phyloP scores from a whole-genome alignment of 1,140 invertebrate species.

The Drosophila sturtevanti region DNA sequence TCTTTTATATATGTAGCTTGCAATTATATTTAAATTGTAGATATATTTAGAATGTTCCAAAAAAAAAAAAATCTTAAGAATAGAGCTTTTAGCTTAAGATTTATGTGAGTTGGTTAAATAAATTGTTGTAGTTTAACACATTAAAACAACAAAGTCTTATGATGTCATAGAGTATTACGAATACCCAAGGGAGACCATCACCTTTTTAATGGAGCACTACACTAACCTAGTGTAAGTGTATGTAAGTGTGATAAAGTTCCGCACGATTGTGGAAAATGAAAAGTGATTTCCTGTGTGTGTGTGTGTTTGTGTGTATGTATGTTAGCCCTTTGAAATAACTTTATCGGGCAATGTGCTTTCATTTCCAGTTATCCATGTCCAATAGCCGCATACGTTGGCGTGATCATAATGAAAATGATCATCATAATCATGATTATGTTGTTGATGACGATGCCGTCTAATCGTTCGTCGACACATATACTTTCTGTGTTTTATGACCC shows the following conservation, averaged over 20 bases:
- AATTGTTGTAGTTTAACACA: too few species aligned
- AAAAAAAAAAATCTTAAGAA: too few species aligned
- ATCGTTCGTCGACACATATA: slow-evolving; percentile 6
- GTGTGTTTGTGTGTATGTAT: background rate
- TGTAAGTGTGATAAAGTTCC: background rate
- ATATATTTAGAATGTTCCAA: too few species aligned
- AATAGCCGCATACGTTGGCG: slow-evolving; percentile 1
- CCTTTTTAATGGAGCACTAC: slow-evolving; percentile 1
- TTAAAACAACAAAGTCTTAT: too few species aligned
- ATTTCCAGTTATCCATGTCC: slow-evolving; percentile 11
- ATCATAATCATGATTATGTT: slow-evolving; percentile 23
- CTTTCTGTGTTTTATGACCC: slow-evolving; percentile 15
- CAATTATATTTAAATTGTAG: too few species aligned
- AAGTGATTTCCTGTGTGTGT: background rate
- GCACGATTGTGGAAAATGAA: background rate
- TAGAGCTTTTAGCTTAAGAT: too few species aligned
- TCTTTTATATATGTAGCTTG: too few species aligned
- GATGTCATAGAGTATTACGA: too few species aligned
- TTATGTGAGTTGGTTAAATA: too few species aligned
- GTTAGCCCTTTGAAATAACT: background rate
- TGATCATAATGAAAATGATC: slow-evolving; percentile 15
- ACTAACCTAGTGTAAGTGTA: slow-evolving; percentile 8
- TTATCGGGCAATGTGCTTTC: slow-evolving; percentile 8
- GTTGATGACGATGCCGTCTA: slow-evolving; percentile 6
- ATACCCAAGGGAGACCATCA: too few species aligned